A percentile compares a stretch with the other conserved stretches of the same genome.
These are phyloP conservation scores for Zoanthus solanderi DNA, from an alignment of 92 coral and sea anemone genomes.

Conservation along the genomic window DNA sequence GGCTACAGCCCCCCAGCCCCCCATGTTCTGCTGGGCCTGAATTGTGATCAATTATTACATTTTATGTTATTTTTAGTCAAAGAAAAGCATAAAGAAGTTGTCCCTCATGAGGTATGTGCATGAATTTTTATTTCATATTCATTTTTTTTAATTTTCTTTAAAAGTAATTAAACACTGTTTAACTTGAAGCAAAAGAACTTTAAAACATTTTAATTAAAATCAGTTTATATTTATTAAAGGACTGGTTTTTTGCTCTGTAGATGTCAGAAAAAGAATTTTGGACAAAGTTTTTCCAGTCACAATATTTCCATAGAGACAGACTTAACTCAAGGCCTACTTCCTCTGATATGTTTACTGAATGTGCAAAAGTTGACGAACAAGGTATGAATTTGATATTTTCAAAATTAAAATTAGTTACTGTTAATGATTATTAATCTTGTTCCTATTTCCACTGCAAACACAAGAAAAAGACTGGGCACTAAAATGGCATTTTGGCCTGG, in stretches of 20 bases:
- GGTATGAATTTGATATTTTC: conserved; percentile 52
- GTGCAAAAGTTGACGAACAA: conserved; percentile 96
- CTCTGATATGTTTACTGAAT: conserved; percentile 92
- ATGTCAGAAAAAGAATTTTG: conserved; percentile 98
- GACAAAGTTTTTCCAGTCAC: conserved; percentile 99
- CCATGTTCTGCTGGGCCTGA: not conserved
- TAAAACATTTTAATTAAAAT: not conserved
- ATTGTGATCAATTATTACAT: not conserved
- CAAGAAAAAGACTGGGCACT: no score
- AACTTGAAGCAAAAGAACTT: not conserved
- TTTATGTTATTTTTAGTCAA: conserved; percentile 66
- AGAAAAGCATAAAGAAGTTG: conserved; percentile 89
- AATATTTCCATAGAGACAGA: conserved; percentile 96
- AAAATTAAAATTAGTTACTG: not conserved
- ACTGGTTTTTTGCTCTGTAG: conserved; percentile 54
- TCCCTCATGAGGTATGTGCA: conserved; percentile 87
- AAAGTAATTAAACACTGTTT: not conserved
- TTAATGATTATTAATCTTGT: not conserved
- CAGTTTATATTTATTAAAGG: not conserved
- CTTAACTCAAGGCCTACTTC: conserved; percentile 66
- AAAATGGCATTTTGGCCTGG: no score
- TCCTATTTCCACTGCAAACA: not conserved
- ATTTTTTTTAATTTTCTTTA: no score
- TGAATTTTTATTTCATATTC: not conserved
- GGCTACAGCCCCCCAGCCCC: not conserved